Conservation (phyloP, 2,797 vertebrate genomes). For the Delichon dasypus region DNA sequence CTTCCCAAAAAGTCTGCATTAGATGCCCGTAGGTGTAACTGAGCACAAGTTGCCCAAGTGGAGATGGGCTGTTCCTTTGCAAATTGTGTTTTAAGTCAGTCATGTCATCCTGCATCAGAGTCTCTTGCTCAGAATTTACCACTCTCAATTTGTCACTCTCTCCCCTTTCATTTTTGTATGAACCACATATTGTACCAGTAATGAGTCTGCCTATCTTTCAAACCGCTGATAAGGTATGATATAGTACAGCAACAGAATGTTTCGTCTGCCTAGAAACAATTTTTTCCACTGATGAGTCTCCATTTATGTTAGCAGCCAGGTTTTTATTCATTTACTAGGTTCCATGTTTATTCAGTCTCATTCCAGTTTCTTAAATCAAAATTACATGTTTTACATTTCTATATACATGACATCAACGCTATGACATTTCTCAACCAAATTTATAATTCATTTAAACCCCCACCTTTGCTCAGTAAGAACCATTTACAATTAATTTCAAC, state of each 20-base stretch:
- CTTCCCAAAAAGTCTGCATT: not conserved
- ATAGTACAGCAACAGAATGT: not conserved
- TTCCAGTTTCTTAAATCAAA: not conserved
- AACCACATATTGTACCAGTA: not conserved
- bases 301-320: not conserved
- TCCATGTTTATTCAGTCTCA: not conserved
- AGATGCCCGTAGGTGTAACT: not conserved
- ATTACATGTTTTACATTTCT: not conserved
- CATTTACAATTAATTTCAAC: not conserved
- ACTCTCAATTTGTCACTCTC: not conserved
- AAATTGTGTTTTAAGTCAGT: not conserved
- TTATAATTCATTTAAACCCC: not conserved
- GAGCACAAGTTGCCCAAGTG: not conserved
- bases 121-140: not conserved
- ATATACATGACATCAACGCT: not conserved
- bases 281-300: not conserved
- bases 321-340: not conserved
- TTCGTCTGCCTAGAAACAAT: slow-evolving; percentile 40
- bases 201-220: not conserved
- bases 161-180: not conserved
- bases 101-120: not conserved
- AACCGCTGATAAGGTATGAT: not conserved
- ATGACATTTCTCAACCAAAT: not conserved
- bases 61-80: not conserved
- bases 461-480: not conserved